These are phyloP conservation scores for Neodon shergylaensis DNA, from an alignment of 2,113 vertebrate genomes.

Conservation along the genomic window DNA sequence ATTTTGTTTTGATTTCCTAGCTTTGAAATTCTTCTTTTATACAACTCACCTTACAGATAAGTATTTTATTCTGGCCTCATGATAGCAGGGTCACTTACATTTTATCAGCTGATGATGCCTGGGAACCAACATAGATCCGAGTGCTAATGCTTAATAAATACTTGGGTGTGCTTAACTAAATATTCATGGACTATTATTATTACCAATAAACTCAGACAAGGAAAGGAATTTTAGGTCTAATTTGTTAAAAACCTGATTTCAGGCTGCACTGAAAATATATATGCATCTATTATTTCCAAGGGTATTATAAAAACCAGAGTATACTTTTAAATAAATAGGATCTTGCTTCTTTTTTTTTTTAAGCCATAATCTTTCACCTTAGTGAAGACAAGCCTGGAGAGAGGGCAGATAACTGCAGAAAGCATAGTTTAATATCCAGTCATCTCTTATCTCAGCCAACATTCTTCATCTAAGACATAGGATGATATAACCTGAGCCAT, in stretches of 20 bases:
- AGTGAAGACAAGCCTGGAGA: not conserved
- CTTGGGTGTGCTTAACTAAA: not conserved
- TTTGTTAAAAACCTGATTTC: conserved; percentile 50
- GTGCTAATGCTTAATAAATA: not conserved
- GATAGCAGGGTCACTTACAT: not conserved
- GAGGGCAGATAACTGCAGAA: not conserved
- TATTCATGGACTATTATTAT: not conserved
- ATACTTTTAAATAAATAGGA: conserved; percentile 10
- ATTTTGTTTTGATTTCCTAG: conserved; percentile 27
- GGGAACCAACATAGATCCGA: not conserved
- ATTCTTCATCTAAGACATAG: conserved; percentile 24
- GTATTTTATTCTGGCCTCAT: not conserved
- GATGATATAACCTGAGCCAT: conserved; percentile 3
- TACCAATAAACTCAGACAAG: not conserved
- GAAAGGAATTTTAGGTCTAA: conserved; percentile 19
- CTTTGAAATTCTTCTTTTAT: not conserved
- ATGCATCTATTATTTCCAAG: not conserved
- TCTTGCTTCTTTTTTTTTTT: not conserved
- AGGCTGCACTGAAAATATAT: conserved; percentile 13
- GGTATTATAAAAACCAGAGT: conserved; percentile 19
- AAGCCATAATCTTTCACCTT: not conserved
- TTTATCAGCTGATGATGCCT: not conserved
- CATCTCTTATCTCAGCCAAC: not conserved
- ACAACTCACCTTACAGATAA: not conserved
- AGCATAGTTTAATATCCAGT: not conserved